These are phyloP conservation scores for Notothenia coriiceps DNA, from an alignment of 2,113 vertebrate species.

Conservation along the genomic window DNA sequence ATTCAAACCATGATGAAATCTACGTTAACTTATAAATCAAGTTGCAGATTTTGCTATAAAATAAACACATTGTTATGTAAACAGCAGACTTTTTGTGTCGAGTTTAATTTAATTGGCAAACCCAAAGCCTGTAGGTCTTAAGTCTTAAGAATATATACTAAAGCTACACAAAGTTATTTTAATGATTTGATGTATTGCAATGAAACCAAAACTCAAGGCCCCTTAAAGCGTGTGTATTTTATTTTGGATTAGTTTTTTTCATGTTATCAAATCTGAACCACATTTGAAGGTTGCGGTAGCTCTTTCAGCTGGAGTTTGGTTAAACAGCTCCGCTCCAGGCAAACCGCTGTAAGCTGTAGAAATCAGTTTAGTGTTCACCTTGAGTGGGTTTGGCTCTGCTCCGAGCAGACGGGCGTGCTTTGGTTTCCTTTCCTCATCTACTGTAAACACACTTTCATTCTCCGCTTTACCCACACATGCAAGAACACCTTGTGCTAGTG, in stretches of 20 bases:
- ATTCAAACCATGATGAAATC: background rate
- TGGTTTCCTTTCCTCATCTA: slow-evolving; percentile 38
- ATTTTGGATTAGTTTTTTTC: slow-evolving; percentile 10
- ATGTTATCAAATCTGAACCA: slow-evolving; percentile 29
- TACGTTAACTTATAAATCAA: background rate
- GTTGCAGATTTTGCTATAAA: background rate
- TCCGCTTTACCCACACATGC: background rate
- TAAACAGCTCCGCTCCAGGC: slow-evolving; percentile 29
- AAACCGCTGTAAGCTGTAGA: slow-evolving; percentile 34
- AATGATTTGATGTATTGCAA: slow-evolving; percentile 11
- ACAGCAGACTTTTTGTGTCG: background rate
- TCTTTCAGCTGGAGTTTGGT: slow-evolving; percentile 36
- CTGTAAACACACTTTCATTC: slow-evolving; percentile 42
- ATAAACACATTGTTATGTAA: background rate
- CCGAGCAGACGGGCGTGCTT: slow-evolving; percentile 16
- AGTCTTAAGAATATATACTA: background rate
- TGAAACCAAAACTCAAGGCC: slow-evolving; percentile 28
- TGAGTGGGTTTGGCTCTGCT: slow-evolving; percentile 50
- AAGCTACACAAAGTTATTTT: slow-evolving; percentile 7
- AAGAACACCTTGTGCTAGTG: slow-evolving; percentile 10
- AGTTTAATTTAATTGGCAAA: background rate
- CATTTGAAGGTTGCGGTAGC: slow-evolving; percentile 31
- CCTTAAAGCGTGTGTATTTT: slow-evolving; percentile 15
- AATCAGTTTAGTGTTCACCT: slow-evolving; percentile 60
- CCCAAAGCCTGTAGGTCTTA: background rate